Evolutionary conservation across 2,797 vertebrate genomes (phyloP), one percentile per base, ranked within the genome.

Genomic region (Octomys mimax): DNA sequence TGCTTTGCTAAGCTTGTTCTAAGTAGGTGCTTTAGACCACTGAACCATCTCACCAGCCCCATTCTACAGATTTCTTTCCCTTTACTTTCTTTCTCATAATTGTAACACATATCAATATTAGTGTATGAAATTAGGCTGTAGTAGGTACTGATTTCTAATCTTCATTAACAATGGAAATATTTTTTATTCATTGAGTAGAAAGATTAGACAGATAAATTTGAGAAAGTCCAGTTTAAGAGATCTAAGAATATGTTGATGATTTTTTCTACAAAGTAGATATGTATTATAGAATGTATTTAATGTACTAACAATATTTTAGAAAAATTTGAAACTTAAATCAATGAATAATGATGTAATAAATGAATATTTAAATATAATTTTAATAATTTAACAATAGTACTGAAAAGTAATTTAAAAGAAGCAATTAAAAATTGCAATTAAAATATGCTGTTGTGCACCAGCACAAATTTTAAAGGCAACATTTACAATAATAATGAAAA

Each of bases 401-500:
- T 36, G 1, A 62, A 13, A 62, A 82, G 24, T 22, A 62, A 42
- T 61, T 62, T 82, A 62, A 94, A 75, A 59, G 36, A 66, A 31
- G 11, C 8, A 81, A 87, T 73, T 42, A 49, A 77, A 77, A 77
- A 1, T 46, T 22, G 22, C 39, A 75, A 46, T 73, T 39, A 73
- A 36, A 75, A 28, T 75, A 75, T 39, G 12, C 28, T 75, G 42
- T 49, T 49, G 49, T 16, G 26, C 3, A 87, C 42, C 57, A 91
- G 42, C 18, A 82, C 59, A 93, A 87, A 36, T 61, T 4, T 80
- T 80, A 73, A 49, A 39, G 39, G 18, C 0, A 52, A 13, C 31
- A 80, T 39, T 91, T 91, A 79, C 13, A 81, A 70, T 3, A 70
- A 71, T 49, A 80, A 87, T 59, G 84, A 87, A 87, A 91, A 91